Conservation (phyloP, 2,888 invertebrate genomes). For the Harpagoxenus sublaevis region DNA sequence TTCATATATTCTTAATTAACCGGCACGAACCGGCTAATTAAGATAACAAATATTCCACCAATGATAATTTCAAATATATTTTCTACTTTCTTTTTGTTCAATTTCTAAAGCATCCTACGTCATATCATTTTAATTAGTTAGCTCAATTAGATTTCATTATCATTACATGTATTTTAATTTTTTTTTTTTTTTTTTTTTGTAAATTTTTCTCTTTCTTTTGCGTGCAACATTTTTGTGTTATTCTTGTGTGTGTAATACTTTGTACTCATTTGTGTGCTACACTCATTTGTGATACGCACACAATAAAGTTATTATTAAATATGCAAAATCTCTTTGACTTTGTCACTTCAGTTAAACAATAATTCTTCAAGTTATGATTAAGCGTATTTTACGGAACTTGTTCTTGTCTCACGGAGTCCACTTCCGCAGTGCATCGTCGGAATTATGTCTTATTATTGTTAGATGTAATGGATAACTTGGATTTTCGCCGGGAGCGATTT, state of each 20-base stretch:
- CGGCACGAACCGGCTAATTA: not conserved
- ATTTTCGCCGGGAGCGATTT: not conserved
- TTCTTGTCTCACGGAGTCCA: not conserved
- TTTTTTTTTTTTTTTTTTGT: not conserved
- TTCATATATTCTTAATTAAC: not conserved
- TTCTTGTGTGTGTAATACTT: not conserved
- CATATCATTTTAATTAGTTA: not conserved
- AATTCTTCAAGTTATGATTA: not conserved
- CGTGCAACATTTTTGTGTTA: not conserved
- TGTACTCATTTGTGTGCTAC: not conserved
- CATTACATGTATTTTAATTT: not conserved
- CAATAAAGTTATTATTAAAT: not conserved
- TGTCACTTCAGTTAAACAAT: not conserved
- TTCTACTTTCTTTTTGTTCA: not conserved
- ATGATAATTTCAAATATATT: constrained; percentile 1
- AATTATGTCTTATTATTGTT: no score
- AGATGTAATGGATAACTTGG: constrained; percentile 4
- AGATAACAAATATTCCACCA: not conserved
- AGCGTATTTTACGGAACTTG: not conserved
- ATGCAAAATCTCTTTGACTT: not conserved
- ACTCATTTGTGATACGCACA: not conserved
- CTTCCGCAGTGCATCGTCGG: not conserved
- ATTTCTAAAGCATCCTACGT: not conserved
- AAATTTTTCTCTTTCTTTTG: not conserved
- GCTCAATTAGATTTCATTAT: constrained; percentile 2